These are phyloP conservation scores for cattle (Bos taurus) DNA, from an alignment of 2,113 vertebrate species.

Conservation along the genomic window ARS-UCD2.0 NC_037356.1:48717501-48718000, in stretches of 20 bases:
- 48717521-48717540: background rate
- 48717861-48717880: background rate
- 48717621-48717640: background rate
- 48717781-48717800: background rate
- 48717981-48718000: background rate
- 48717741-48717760: accelerated
- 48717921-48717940: background rate
- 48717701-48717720: background rate
- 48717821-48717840: background rate
- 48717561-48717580: background rate
- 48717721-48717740: background rate
- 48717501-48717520: background rate
- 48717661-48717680: background rate
- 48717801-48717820: background rate
- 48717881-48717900: background rate
- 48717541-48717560: background rate
- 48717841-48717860: background rate
- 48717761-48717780: background rate
- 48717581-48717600: background rate
- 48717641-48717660: background rate
- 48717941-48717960: accelerated
- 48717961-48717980: background rate
- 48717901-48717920: background rate
- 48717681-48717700: background rate
- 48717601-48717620: background rate